Base-by-base conservation (phyloP, 2,113 vertebrate genomes). In the Loxodonta africana region DNA sequence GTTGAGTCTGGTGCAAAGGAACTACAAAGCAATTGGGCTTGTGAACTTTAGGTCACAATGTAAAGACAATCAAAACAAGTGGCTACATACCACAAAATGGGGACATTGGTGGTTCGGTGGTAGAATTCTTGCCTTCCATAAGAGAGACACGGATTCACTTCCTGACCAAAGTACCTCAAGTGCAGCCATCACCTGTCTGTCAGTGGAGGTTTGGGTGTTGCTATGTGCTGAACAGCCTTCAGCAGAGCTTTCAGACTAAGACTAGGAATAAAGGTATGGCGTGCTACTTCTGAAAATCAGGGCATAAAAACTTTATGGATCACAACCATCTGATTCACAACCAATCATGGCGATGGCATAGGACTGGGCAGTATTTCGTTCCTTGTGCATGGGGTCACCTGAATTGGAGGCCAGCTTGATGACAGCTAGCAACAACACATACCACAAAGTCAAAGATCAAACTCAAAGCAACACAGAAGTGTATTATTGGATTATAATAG, bases 41-140 rank as follows among this genome's bases (percentile, higher is more conserved):
- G 62, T 92, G 74, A 96, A 93, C 28, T 23, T 7, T 30, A 91
- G 91, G 71, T 94, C 97, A 96, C 44, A 93, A 89, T 12, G 74
- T 69, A 93, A 97, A 95, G 87, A 46, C 77, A 48, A 63, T 21
- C 25, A 20, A 57, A 91, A 85, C 33, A 83, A 91, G 80, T 20
- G 33, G 30, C 74, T 48, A 18, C 76, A 57, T 53, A 65, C 23
- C 82, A 84, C n/a, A 48, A 30, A 74, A 41, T 69, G 73, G 73
- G 37, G 37, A 74, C 73, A 41, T 74, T 23, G n/a, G 37, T 74
- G 21, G 73, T 8, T 74, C 20, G 25, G 37, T 18, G 73, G 20
- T 74, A 74, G 20, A 74, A 11, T 23, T 44, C 14, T 41, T 74
- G 20, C 37, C 37, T 74, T 41, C 37, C 8, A 74, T 23, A 8